phyloP scores from a whole-genome alignment of 2,888 invertebrate species.

The Coenonympha glycerion region DNA sequence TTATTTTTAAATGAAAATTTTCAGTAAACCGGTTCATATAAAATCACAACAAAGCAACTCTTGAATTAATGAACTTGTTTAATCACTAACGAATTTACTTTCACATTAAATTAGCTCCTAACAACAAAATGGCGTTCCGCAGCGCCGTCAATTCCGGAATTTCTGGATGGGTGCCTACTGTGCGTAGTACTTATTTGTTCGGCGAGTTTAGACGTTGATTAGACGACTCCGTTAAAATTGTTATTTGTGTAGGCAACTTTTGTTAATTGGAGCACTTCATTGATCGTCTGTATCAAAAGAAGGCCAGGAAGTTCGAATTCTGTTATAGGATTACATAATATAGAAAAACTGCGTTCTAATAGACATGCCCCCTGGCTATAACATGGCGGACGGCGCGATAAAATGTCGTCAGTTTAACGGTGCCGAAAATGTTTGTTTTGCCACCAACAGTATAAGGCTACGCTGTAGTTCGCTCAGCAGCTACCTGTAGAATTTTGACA shows the following conservation, averaged over 20 bases:
- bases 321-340: too few relatives aligned
- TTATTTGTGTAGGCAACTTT: neutral
- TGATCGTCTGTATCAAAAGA: neutral
- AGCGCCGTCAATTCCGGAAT: neutral
- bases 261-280: neutral
- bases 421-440: too few relatives aligned
- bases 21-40: neutral
- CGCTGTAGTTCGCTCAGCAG: too few relatives aligned
- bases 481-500: too few relatives aligned
- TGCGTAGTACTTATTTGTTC: slow-evolving; percentile 11
- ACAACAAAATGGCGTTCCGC: slow-evolving; percentile 10
- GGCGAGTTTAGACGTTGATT: slow-evolving; percentile 1
- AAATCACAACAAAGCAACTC: neutral
- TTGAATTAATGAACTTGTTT: neutral
- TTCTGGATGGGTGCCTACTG: neutral
- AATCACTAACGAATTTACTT: neutral
- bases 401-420: too few relatives aligned
- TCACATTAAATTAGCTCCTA: slow-evolving; percentile 4
- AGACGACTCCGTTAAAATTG: neutral
- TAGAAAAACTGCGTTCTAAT: too few relatives aligned
- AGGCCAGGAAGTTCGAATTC: neutral
- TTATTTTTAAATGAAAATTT: neutral
- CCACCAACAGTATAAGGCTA: too few relatives aligned
- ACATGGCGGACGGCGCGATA: too few relatives aligned
- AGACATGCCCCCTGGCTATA: too few relatives aligned